Percentiles rank a stretch among this genome's conserved stretches.
These are phyloP conservation scores for Hemitrygon akajei DNA, from an alignment of 2,797 vertebrate species.

Conservation along the genomic window DNA sequence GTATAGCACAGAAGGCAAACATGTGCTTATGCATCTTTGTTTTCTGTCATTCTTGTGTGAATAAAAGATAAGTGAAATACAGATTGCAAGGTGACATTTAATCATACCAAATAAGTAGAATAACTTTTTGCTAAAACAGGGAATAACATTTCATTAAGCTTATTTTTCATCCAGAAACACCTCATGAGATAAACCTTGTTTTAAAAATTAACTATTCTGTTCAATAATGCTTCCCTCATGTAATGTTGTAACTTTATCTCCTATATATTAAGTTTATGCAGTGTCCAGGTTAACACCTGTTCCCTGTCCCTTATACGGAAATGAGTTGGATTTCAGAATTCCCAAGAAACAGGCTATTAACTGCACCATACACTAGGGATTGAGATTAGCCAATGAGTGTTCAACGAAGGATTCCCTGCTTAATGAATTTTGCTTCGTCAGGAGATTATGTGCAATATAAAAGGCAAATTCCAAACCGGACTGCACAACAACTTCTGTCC, in stretches of 20 bases:
- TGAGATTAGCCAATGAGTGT: conserved; percentile 2
- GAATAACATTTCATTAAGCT: neutral
- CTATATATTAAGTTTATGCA: neutral
- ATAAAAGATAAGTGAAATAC: neutral
- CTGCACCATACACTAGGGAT: neutral
- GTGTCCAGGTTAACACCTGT: conserved; percentile 22
- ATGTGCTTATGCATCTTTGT: neutral
- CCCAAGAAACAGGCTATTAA: conserved; percentile 32
- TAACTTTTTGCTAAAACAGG: neutral
- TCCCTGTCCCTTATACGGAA: conserved; percentile 21
- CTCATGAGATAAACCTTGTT: neutral
- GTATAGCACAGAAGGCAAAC: neutral
- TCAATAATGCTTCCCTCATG: neutral
- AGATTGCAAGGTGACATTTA: neutral
- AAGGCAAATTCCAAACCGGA: conserved; percentile 10
- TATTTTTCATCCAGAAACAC: neutral
- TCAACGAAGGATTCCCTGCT: conserved; percentile 2
- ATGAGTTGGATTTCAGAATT: conserved; percentile 20
- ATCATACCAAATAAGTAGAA: neutral
- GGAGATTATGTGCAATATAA: conserved; percentile 25
- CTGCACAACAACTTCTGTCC: neutral
- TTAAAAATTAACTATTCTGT: neutral
- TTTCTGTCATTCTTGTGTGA: neutral
- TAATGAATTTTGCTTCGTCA: conserved; percentile 14
- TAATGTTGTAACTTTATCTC: neutral